Base-by-base conservation (phyloP, 2,113 vertebrate species). In the Corydoras sp. region DNA sequence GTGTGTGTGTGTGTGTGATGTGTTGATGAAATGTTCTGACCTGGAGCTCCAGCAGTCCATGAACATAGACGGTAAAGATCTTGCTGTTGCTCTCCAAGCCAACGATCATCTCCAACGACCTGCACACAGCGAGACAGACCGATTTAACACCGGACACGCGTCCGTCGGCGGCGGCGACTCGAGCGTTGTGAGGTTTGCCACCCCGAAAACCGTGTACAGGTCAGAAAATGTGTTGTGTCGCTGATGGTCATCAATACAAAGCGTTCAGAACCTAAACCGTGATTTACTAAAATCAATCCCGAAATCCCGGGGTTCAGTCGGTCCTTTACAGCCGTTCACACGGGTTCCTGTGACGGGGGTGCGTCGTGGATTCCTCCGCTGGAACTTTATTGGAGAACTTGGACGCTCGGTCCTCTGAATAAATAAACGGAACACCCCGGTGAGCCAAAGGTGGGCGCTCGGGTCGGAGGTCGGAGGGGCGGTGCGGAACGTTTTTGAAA, bases 21-120 rank as follows among this genome's bases (percentile, higher is more conserved):
- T 10, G 5, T 29, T 5, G 1, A 3, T 3, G 5, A 7, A 56
- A 51, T 35, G 2, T 3, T 9, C 87, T 89, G 78, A 99, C 96
- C 95, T 99, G 95, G 31, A 99, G 88, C 86, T 98, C 93, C 79
- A 99, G 86, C 76, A 98, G 80, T 0, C 96, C 96, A 0, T 97
- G 94, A 0, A 97, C 93, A 0, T 88, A 91, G 62, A 95, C 88
- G 0, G 94, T 96, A 84, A 96, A 98, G 75, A 93, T 90, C 77
- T 90, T 92, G 86, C 95, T 95, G 81, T 93, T 94, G 59, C 94
- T 94, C 81, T 96, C 95, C 83, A 98, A 86, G 12, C 95, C 94
- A 10, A 93, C 91, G 5, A 97, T 88, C 79, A 94, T 92, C 83
- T 98, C 96, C 84, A 99, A 78, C 10, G 95, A 98, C 77, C 96